A percentile compares a stretch with the other conserved stretches of the same genome.
Conservation (phyloP, 2,113 vertebrate species). For the Papio anubis region DNA sequence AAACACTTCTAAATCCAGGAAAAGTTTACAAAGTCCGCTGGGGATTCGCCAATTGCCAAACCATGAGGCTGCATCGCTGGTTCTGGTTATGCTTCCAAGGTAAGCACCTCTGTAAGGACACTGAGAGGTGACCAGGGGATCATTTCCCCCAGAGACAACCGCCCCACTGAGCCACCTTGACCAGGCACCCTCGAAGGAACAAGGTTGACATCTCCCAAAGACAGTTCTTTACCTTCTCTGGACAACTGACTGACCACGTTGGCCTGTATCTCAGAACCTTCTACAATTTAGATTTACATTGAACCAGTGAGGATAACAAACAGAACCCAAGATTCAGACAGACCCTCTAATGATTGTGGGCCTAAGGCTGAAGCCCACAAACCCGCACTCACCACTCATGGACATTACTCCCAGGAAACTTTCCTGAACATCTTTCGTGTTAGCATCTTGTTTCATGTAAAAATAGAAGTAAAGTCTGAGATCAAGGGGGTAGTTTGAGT, state of each 20-base stretch:
- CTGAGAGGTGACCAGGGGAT: too few relatives aligned
- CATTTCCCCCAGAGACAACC: accelerated
- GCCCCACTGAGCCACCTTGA: accelerated
- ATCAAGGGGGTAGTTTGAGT: too few relatives aligned
- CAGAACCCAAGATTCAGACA: background rate
- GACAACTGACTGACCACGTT: accelerated
- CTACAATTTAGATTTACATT: background rate
- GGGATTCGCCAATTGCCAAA: background rate
- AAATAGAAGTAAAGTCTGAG: background rate
- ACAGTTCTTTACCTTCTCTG: background rate
- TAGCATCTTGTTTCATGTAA: background rate
- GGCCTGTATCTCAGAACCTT: background rate
- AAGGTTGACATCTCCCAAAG: too few relatives aligned
- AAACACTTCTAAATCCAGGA: background rate
- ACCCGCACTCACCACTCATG: accelerated
- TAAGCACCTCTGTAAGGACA: background rate
- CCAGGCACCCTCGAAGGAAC: accelerated
- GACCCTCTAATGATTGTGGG: too few relatives aligned
- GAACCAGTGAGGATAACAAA: background rate
- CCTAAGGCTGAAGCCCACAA: background rate
- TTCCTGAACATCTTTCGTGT: background rate
- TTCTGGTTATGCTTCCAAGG: background rate
- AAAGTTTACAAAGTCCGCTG: background rate
- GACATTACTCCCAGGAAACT: background rate
- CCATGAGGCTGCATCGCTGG: accelerated